Evolutionary conservation across 2,888 invertebrate species (phyloP), one percentile per base, ranked within the genome.

Genomic region (Acheta domesticus): DNA sequence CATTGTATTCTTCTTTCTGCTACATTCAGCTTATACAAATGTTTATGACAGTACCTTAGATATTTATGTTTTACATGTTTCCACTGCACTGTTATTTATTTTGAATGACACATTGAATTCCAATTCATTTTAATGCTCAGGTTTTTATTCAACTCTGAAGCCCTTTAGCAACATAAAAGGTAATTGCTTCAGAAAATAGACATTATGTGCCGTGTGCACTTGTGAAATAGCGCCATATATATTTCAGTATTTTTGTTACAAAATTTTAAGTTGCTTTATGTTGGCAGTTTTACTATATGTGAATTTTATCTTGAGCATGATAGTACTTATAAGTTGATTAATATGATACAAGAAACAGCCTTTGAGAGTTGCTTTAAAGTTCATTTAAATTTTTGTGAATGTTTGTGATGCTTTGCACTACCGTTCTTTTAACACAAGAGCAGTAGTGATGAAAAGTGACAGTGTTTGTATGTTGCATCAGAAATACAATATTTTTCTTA

Each of bases 371-470:
- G 82, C 82, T 81, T 82, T 75, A 75, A 23, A 36, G 50, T 74
- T 77, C 36, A n/a, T 16, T n/a, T 19, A 77, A 16, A 20, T 62
- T 36, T 36, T 36, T 36, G 36, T 36, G 36, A 36, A 8, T 36
- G 8, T 36, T 76, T 76, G 49, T 76, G 81, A 79, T 49, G 74
- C 48, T 77, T 84, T 84, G 83, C 36, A 36, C 36, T 85, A 81
- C 82, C 83, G 84, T 83, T 83, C 79, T 83, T 90, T 88, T 90
- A 90, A 90, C 90, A 8, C 36, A 36, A 36, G 36, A 36, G 36
- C 36, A 36, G 36, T 36, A 8, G 36, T 36, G 36, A 36, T 36
- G 36, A 36, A 36, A 36, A 36, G 36, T 36, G 36, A 36, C 36
- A 36, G 36, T 36, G 36, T 36, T 36, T 36, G 36, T 36, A 36